Evolutionary conservation across 2,888 invertebrate genomes (phyloP).

Genomic region (Conus canariensis): DNA sequence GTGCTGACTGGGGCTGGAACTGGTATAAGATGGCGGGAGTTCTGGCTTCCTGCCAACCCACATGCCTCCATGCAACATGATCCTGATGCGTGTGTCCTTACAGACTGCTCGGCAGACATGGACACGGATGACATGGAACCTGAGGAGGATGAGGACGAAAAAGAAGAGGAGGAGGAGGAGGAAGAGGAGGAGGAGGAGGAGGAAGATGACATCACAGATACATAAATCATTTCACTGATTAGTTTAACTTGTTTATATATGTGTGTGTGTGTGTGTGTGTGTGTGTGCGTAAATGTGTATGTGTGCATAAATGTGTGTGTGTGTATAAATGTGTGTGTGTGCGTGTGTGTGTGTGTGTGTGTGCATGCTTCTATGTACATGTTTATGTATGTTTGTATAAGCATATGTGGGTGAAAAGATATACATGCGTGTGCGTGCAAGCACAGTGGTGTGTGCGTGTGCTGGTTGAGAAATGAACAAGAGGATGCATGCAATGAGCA

Average conservation of each 20-base stretch:
- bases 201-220: constrained; percentile 34
- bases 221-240: neutral
- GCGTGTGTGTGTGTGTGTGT: neutral
- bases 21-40: too few species aligned
- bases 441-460: neutral
- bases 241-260: neutral
- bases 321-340: neutral
- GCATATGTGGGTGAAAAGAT: too few species aligned
- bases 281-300: neutral
- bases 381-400: neutral
- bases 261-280: neutral
- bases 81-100: too few species aligned
- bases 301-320: neutral
- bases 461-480: too few species aligned
- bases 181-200: constrained; percentile 20
- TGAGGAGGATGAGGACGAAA: neutral
- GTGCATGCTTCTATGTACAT: neutral
- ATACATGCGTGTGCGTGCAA: neutral
- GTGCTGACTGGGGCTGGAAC: too few species aligned
- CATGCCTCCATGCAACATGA: too few species aligned
- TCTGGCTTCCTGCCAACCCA: too few species aligned
- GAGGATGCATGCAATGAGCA: too few species aligned
- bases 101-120: neutral
- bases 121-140: neutral
- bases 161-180: neutral